Conservation (phyloP, 1,140 invertebrate genomes). For the Chionoecetes opilio region DNA sequence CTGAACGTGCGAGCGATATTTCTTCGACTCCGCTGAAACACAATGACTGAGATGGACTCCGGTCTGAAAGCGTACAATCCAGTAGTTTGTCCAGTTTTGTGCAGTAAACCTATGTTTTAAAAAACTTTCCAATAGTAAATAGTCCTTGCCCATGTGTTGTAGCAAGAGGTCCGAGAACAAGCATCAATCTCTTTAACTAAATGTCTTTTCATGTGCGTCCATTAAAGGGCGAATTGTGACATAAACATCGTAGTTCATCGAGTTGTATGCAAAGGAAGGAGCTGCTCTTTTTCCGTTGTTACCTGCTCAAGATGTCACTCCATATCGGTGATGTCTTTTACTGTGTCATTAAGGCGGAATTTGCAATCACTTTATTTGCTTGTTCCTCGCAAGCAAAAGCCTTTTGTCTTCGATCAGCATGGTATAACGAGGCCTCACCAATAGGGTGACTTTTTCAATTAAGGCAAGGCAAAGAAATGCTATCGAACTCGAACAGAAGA, state of each 20-base stretch:
- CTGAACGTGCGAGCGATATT: constrained; percentile 50
- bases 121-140: neutral
- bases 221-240: neutral
- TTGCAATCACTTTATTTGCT: neutral
- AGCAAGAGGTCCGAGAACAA: too few species aligned
- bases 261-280: neutral
- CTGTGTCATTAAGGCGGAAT: constrained; percentile 38
- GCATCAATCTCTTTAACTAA: constrained; percentile 21
- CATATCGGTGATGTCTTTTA: neutral
- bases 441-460: constrained; percentile 40
- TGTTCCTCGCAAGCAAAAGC: constrained; percentile 37
- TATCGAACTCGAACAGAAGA: neutral
- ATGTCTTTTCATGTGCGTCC: constrained; percentile 31
- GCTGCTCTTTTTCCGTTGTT: constrained; percentile 39
- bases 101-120: neutral
- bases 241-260: neutral
- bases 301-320: constrained; percentile 40
- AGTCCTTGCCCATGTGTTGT: too few species aligned
- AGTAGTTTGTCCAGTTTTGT: too few species aligned
- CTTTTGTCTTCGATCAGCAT: constrained; percentile 9
- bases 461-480: neutral
- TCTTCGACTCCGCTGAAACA: constrained; percentile 24
- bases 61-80: constrained; percentile 17
- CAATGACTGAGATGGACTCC: neutral
- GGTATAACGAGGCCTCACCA: constrained; percentile 33